Base-by-base conservation (phyloP, 2,888 invertebrate species). In the Copidosoma aretas region DNA sequence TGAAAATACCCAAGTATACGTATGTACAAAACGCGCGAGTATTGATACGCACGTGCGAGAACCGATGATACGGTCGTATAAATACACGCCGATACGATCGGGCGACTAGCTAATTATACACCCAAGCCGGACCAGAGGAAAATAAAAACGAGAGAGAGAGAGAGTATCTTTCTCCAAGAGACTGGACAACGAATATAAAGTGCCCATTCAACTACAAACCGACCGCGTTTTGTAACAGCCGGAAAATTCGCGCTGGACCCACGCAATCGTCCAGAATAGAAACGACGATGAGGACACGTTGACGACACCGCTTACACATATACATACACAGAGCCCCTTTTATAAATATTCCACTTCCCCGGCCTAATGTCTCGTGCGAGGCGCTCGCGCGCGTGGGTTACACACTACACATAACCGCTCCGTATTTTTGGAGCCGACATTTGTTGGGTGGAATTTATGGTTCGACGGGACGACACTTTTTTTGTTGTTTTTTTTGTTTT, bases 301-400 rank as follows among this genome's bases (percentile, higher is more conserved):
- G 4, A 32, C 32, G 4, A 3, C 32, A 32, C 32, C 32, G 4
- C 32, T 8, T 8, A 5, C 8, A 5, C 8, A 3, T 32, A 32
- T 3, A 32, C 32, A 3, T 3, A 17, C 22, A 41, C 25, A 12
- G 2, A n/a, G 52, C 41, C 21, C 54, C 60, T 64, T 52, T 70
- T 60, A 70, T 67, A 70, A 70, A 70, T 70, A 67, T 67, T 70
- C 63, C 64, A 70, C 64, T 70, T 52, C 46, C n/a, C 67, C 64
- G 53, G 60, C 60, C 53, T 64, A 60, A 66, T 67, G 46, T n/a
- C 63, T 60, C 46, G 51, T 21, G 54, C 22, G 32, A 57, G 24
- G 51, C 1, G 25, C 24, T 22, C 19, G 22, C 14, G 53, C 22
- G 12, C 10, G 24, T 22, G 24, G 14, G 2, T 3, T 19, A 19